These are phyloP conservation scores for Biston betularia DNA, from an alignment of 2,888 invertebrate species.

Conservation along the genomic window DNA sequence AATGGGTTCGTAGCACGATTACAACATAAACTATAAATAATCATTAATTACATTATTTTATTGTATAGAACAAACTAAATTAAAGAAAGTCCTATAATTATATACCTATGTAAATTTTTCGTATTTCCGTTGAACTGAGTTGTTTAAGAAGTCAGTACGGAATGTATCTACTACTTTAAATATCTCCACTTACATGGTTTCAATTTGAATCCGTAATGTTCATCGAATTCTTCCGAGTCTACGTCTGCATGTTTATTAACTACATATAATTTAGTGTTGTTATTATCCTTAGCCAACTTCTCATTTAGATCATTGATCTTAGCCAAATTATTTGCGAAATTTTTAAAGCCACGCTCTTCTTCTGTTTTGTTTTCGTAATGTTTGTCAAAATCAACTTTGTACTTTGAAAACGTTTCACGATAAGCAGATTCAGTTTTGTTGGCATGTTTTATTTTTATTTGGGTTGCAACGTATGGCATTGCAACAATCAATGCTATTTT, in stretches of 20 bases:
- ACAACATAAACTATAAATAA: no score
- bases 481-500: not conserved
- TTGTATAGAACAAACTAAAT: no score
- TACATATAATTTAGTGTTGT: conserved; percentile 49
- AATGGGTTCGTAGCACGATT: no score
- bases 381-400: conserved; percentile 59
- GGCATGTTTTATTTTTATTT: not conserved
- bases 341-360: conserved; percentile 51
- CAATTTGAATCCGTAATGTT: conserved; percentile 58
- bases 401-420: conserved; percentile 31
- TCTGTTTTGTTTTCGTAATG: conserved; percentile 49
- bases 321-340: conserved; percentile 62
- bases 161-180: no score
- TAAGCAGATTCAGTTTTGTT: not conserved
- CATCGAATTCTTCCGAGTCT: conserved; percentile 53
- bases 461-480: not conserved
- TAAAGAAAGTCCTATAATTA: no score
- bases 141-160: no score
- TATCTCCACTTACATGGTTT: conserved; percentile 60
- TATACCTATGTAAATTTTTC: no score
- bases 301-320: conserved; percentile 56
- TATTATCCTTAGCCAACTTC: conserved; percentile 40
- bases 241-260: conserved; percentile 65
- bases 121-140: no score
- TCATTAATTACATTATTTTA: no score